Base-by-base conservation (phyloP, 2,888 invertebrate genomes). In the Bursaphelenchus okinawaensis region DNA sequence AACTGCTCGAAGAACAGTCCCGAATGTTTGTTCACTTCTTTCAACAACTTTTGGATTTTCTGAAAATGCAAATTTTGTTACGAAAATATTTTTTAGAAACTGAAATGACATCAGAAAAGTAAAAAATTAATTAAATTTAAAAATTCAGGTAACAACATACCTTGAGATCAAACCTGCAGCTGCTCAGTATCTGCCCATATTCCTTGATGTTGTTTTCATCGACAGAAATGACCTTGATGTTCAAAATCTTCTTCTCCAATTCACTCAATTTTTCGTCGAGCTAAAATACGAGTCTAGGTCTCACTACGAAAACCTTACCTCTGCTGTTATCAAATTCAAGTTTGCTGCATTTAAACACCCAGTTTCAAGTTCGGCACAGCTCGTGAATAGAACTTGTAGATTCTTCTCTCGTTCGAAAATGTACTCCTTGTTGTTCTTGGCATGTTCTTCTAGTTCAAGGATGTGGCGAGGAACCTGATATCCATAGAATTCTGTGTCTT, bases 51-150 rank as follows among this genome's bases (percentile, higher is more conserved):
- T 12, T 23, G 23, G 12, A 60, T 50, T 60, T 4, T 29, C 56
- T 59, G 16, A 12, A 57, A 19, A 20, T 60, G 27, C 12, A 1
- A 16, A 0, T 52, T 16, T 52, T 52, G 12, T 52, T 2, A 27
- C 12, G 27, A 4, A 26, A 26, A 16, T 56, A 56, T 50, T 56
- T 56, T 56, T 56, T 16, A 56, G 24, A 20, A 56, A 1, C 56
- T 9, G 56, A 23, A 4, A 55, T 31, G 22, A 56, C 9, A 56
- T 24, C 31, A 22, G 31, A 40, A 56, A 12, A 40, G 20, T 40
- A 26, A 56, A 56, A 56, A 56, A 56, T 23, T 22, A 56, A 56
- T 23, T 27, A 52, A 52, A 26, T 52, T 52, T 52, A 52, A 62
- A 60, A 67, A 59, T 51, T 9, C 26, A n/a, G 19, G 54, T 19